Evolutionary conservation across 2,888 invertebrate species (phyloP).

Genomic region (Synanthedon formicaeformis): DNA sequence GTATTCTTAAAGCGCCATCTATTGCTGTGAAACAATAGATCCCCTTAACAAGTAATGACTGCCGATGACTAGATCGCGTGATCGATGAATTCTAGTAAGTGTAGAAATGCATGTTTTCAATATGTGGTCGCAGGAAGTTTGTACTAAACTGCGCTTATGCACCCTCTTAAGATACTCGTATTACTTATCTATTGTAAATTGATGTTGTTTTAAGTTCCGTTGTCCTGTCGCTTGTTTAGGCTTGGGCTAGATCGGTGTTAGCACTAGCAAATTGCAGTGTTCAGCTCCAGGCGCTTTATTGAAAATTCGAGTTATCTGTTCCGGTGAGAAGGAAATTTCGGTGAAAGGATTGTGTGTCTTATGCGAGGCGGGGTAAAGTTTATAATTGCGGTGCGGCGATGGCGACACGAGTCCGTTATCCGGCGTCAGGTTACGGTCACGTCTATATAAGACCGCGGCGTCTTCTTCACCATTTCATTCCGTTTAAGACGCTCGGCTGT

Average conservation of each 20-base stretch:
- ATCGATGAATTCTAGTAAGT: no score
- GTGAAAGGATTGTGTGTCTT: conserved; percentile 27
- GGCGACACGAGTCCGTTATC: conserved; percentile 59
- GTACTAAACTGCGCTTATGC: no score
- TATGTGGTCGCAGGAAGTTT: no score
- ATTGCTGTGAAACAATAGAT: no score
- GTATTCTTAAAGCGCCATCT: no score
- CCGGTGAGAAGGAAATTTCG: conserved; percentile 36
- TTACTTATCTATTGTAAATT: background rate
- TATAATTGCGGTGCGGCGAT: conserved; percentile 30
- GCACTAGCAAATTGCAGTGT: conserved; percentile 57
- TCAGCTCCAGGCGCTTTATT: conserved; percentile 62
- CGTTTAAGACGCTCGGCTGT: conserved; percentile 58
- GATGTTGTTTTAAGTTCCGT: conserved; percentile 46
- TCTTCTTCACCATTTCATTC: conserved; percentile 70
- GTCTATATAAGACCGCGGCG: conserved; percentile 69
- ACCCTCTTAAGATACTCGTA: no score
- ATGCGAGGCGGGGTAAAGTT: conserved; percentile 31
- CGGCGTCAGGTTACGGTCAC: conserved; percentile 69
- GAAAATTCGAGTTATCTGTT: conserved; percentile 65
- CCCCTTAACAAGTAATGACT: no score
- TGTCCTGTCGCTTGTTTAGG: conserved; percentile 39
- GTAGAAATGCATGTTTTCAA: no score
- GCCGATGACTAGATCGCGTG: no score
- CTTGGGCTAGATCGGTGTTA: conserved; percentile 26